A percentile compares a stretch with the other conserved stretches of the same genome.
phyloP scores from a whole-genome alignment of 2,888 invertebrate species.

The Poecilobothrus nobilitatus region DNA sequence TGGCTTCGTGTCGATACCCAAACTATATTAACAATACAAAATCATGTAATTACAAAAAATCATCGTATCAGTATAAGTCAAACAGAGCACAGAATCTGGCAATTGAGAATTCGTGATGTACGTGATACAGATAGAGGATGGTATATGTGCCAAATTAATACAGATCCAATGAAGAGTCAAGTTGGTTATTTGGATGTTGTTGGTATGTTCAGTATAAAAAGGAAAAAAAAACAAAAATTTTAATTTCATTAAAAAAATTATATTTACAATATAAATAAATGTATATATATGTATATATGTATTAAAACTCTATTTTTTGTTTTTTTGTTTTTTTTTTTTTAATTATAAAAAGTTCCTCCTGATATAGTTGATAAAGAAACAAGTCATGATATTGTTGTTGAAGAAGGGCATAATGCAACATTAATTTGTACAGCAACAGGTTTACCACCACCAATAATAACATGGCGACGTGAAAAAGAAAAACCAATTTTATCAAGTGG shows the following conservation, averaged over 20 bases:
- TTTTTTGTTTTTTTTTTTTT: neutral
- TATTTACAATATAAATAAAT: too few relatives aligned
- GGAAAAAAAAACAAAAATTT: neutral
- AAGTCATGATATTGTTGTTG: slow-evolving; percentile 75
- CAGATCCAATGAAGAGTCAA: slow-evolving; percentile 88
- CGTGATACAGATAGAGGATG: slow-evolving; percentile 62
- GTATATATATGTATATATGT: too few relatives aligned
- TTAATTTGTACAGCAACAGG: slow-evolving; percentile 81
- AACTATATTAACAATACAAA: slow-evolving; percentile 83
- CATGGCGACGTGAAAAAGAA: slow-evolving; percentile 78
- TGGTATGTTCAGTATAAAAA: slow-evolving; percentile 49
- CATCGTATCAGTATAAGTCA: slow-evolving; percentile 76
- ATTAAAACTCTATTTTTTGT: neutral
- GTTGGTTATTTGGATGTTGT: slow-evolving; percentile 79
- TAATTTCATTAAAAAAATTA: neutral
- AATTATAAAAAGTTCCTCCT: slow-evolving; percentile 60
- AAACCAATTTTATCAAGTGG: slow-evolving; percentile 45
- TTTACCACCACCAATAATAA: slow-evolving; percentile 74
- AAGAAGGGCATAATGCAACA: slow-evolving; percentile 79
- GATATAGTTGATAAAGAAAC: slow-evolving; percentile 80
- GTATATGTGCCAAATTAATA: slow-evolving; percentile 93
- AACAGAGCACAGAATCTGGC: slow-evolving; percentile 80
- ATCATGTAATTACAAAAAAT: slow-evolving; percentile 82
- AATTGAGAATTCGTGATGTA: slow-evolving; percentile 75
- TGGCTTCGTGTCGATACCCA: slow-evolving; percentile 86